Percentiles rank a stretch among this genome's conserved stretches.
Evolutionary conservation across 2,113 vertebrate species (phyloP).

Genomic region (Silurus asotus): DNA sequence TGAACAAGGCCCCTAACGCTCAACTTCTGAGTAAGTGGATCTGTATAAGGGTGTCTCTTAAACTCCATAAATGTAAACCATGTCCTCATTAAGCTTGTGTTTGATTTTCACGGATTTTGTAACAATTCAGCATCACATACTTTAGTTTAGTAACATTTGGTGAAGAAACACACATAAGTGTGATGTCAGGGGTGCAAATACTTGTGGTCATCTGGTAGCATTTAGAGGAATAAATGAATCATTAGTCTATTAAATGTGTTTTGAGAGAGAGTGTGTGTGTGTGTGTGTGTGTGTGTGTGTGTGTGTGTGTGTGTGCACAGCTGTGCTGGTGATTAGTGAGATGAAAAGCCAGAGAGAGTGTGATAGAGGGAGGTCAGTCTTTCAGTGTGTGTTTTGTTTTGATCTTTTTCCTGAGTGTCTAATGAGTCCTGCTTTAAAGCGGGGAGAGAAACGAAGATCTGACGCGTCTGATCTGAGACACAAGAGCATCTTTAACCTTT

Average conservation of each 20-base stretch:
- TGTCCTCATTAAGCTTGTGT: no score
- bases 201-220: no score
- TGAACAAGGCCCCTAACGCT: no score
- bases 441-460: not conserved
- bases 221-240: not conserved
- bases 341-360: slow-evolving; percentile 32
- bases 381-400: slow-evolving; percentile 37
- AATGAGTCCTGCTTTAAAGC: slow-evolving; percentile 42
- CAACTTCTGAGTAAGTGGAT: no score
- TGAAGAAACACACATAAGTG: no score
- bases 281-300: slow-evolving; percentile 15
- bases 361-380: slow-evolving; percentile 26
- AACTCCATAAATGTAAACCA: no score
- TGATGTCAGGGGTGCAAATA: no score
- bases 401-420: slow-evolving; percentile 38
- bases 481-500: slow-evolving; percentile 5
- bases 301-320: not conserved
- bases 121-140: no score
- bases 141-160: no score
- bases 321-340: slow-evolving; percentile 40
- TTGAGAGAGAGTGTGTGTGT: no score
- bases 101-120: no score
- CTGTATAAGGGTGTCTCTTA: no score
- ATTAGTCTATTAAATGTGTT: not conserved
- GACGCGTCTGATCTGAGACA: slow-evolving; percentile 15